Base-by-base conservation (phyloP, 2,797 vertebrate species). In the Xenopus petersii region DNA sequence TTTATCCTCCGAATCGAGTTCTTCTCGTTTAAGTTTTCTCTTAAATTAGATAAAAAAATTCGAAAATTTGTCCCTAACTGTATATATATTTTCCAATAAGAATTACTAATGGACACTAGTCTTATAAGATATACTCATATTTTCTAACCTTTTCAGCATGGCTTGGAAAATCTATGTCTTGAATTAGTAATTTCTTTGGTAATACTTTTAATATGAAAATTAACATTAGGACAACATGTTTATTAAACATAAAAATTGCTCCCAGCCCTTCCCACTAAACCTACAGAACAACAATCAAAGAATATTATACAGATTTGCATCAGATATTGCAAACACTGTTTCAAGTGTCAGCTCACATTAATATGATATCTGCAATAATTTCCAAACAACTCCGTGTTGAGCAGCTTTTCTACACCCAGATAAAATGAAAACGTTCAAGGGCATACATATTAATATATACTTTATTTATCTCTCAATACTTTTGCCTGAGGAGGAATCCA, bases 311-410 rank as follows among this genome's bases (percentile, higher is more conserved):
- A 68, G n/a, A 70, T 70, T 64, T 48, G 30, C 67, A 75, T 75
- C 67, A 13, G 67, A 64, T 70, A 70, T 48, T 33, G 56, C 0
- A 12, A 26, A 33, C 21, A 16, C 12, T 4, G 67, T 49, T 24
- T 36, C 61, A 59, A 59, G 67, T 65, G 74, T 51, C 67, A 17
- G 2, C 67, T 75, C 42, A 61, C 58, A 75, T 70, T 65, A 75
- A 56, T 26, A 12, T 70, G 12, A 70, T 65, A 65, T 70, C 67
- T 46, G 51, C 16, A 65, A 65, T 21, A 33, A 16, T 30, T 33
- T 65, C 33, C n/a, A 56, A 70, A 75, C 49, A 47, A 70, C 64
- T 69, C 49, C 47, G 17, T 33, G 16, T n/a, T 13, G 47, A 24
- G 24, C n/a, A 54, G 49, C 16, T 67, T 51, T 12, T 51, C 33